Evolutionary conservation across 2,797 vertebrate genomes (phyloP), one percentile per base, ranked within the genome.

Genomic region (Chaetophractus vellerosus): DNA sequence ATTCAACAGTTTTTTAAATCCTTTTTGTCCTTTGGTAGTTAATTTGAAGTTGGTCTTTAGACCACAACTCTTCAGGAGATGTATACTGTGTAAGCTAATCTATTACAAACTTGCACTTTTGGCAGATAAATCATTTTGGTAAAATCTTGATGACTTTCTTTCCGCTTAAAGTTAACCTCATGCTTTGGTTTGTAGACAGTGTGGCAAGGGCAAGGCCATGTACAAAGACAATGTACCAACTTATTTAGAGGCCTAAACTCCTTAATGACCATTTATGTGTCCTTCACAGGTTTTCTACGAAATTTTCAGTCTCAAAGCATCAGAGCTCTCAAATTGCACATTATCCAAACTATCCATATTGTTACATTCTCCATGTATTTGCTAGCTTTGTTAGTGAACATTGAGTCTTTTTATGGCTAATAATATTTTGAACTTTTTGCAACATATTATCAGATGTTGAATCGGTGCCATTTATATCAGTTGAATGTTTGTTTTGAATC

Each of bases 161-260:
- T 81, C 21, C 72, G 87, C 72, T 55, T 79, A 48, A 63, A 89
- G 28, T 80, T 90, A 76, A 61, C 63, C 21, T 33, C 48, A 84
- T 24, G 72, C 36, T 88, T 83, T 33, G 45, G 33, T 68, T 90
- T 63, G 55, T n/a, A 90, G 41, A 61, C 41, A 48, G 1, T 14
- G 28, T 33, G 68, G 9, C 14, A 78, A 92, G 26, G 66, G 59
- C 26, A 92, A 90, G 36, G 74, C 15, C 4, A 52, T n/a, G 6
- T 82, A 68, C 14, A 78, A 90, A 91, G 59, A 57, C 36, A 68
- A 79, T 8, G n/a, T 36, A 66, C 45, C 12, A 18, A 11, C 61
- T 48, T 91, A 93, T 74, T 12, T 61, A 1, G 59, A 48, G 36
- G 26, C 31, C 18, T 71, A 19, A 18, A n/a, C 48, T 71, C 52